Evolutionary conservation across 2,797 vertebrate genomes (phyloP), one percentile per base, ranked within the genome.

Genomic region (Aphelocoma californica): DNA sequence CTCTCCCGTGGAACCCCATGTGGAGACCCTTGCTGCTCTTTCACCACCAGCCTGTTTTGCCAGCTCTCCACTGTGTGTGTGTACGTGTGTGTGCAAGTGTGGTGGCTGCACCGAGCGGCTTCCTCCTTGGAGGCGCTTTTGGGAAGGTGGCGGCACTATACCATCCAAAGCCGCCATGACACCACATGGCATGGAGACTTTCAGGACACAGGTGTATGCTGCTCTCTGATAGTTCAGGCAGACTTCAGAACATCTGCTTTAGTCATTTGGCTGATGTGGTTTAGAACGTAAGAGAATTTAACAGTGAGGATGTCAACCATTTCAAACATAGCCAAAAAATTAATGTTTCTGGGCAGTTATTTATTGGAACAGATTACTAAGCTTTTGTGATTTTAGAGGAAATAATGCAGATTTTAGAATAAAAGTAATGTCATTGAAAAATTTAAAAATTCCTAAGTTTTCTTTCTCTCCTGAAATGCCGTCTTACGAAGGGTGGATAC

Each of bases 231-330:
- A 29, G 31, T 8, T 32, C 36, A 42, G 24, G 29, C 36, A 36
- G 0, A 1, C 5, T 13, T 65, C 44, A 28, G 21, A 93, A 54
- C 2, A 80, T 16, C 19, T 1, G 1, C n/a, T 77, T 62, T n/a
- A 65, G 51, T 47, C 8, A 38, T 64, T 70, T 40, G 19, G 9
- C 12, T 81, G 31, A 12, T 45, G 18, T 10, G 29, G 7, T 69
- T 88, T 66, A 51, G 51, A 58, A 65, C 0, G 0, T 25, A 50
- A 47, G 24, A 75, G 14, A 79, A 56, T 56, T 70, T 64, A 65
- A 51, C 10, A 18, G 8, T 45, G 45, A 50, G 15, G 19, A 42
- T 50, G 34, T 44, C 51, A 54, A 36, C 6, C 8, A 7, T 34
- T 58, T 47, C 38, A 61, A 82, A 57, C 8, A 13, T 4, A 48